phyloP scores from a whole-genome alignment of 2,113 vertebrate species.

The Lates calcarifer region DNA sequence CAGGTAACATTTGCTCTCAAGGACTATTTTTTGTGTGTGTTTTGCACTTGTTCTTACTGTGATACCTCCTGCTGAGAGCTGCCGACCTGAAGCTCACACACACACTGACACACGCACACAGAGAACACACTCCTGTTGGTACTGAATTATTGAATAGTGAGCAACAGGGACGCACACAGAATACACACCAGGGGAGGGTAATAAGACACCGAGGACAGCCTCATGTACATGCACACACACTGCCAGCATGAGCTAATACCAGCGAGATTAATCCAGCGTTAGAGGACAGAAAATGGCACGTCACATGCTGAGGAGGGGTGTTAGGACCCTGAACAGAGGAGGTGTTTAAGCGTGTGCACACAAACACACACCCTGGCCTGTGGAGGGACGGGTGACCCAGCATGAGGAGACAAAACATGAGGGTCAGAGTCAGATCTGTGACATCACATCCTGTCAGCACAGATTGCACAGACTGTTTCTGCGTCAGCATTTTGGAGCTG shows the following conservation, averaged over 20 bases:
- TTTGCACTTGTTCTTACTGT: not conserved
- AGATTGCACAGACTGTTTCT: not conserved
- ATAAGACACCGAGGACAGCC: conserved; percentile 64
- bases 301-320: not conserved
- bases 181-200: conserved; percentile 60
- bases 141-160: conserved; percentile 81
- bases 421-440: conserved; percentile 30
- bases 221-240: conserved; percentile 40
- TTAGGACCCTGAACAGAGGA: not conserved
- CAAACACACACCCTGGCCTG: not conserved
- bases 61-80: conserved; percentile 41
- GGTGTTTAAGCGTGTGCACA: conserved; percentile 8
- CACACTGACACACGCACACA: not conserved
- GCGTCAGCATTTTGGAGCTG: conserved; percentile 25
- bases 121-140: not conserved
- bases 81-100: conserved; percentile 41
- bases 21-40: not conserved
- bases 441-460: conserved; percentile 59
- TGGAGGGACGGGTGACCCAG: not conserved
- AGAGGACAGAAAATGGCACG: conserved; percentile 10
- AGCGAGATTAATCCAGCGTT: conserved; percentile 30
- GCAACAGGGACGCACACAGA: conserved; percentile 46
- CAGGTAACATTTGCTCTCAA: not conserved
- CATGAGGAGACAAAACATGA: conserved; percentile 20
- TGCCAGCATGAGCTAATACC: conserved; percentile 24